phyloP scores from a whole-genome alignment of 1,140 invertebrate species.

The Cherax destructor region DNA sequence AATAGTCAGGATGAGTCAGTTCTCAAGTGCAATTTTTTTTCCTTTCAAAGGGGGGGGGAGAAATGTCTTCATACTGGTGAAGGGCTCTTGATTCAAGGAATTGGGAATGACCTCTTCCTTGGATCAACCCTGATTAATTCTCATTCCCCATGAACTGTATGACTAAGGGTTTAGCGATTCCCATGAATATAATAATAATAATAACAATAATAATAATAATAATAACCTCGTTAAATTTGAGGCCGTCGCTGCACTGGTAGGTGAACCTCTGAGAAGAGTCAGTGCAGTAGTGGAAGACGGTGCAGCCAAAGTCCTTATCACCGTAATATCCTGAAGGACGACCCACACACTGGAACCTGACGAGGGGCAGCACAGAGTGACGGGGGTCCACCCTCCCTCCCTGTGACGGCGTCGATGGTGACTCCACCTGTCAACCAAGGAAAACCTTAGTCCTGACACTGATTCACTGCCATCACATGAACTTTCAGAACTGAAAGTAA shows the following conservation, averaged over 20 bases:
- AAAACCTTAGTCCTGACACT: not conserved
- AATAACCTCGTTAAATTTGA: constrained; percentile 60
- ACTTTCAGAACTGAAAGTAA: not conserved
- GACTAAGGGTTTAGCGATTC: too few species aligned
- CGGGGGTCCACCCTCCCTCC: constrained; percentile 38
- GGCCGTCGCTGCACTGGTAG: constrained; percentile 44
- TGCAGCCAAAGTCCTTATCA: constrained; percentile 65
- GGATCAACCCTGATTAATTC: too few species aligned
- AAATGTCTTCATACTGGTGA: too few species aligned
- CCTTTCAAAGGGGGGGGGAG: too few species aligned
- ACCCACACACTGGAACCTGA: constrained; percentile 41
- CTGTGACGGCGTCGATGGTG: not conserved
- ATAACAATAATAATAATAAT: too few species aligned
- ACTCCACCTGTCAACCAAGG: not conserved
- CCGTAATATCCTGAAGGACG: constrained; percentile 33
- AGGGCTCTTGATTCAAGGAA: too few species aligned
- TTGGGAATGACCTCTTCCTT: too few species aligned
- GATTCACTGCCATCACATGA: not conserved
- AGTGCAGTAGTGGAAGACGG: constrained; percentile 56
- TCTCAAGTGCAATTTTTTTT: too few species aligned
- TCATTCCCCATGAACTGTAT: too few species aligned
- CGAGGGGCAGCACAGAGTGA: constrained; percentile 39
- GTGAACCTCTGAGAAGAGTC: constrained; percentile 31
- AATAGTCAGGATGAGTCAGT: too few species aligned
- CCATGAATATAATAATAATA: not conserved